These are phyloP conservation scores for Sinotaia quadrata DNA, from an alignment of 2,888 invertebrate species.

Conservation along the genomic window DNA sequence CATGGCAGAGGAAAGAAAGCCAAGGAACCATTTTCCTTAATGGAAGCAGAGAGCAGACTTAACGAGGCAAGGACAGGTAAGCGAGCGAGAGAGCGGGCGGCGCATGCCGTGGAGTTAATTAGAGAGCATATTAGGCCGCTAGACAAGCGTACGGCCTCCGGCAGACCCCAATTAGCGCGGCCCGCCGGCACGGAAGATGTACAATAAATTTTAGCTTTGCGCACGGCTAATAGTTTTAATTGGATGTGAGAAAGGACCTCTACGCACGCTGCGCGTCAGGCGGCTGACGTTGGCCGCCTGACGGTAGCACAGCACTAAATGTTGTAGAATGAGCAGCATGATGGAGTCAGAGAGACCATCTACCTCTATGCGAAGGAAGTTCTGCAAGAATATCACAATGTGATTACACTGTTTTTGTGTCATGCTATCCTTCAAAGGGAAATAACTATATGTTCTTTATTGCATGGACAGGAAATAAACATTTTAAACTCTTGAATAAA, in stretches of 20 bases:
- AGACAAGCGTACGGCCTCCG: background rate
- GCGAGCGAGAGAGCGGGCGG: background rate
- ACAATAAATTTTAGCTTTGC: background rate
- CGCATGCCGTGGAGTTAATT: conserved; percentile 17
- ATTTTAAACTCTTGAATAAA: too few relatives aligned
- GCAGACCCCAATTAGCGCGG: conserved; percentile 5
- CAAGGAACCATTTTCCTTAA: background rate
- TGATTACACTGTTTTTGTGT: too few relatives aligned
- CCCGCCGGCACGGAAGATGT: background rate
- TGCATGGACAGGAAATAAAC: too few relatives aligned
- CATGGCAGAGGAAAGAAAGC: background rate
- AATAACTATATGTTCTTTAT: too few relatives aligned
- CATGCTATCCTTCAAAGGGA: too few relatives aligned
- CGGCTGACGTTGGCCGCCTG: background rate
- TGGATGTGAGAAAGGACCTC: conserved; percentile 1
- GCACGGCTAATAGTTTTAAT: conserved; percentile 17
- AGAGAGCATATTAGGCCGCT: conserved; percentile 14
- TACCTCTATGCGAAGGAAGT: too few relatives aligned
- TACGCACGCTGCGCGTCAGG: background rate
- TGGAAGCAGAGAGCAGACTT: background rate
- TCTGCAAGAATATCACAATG: too few relatives aligned
- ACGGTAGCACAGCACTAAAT: too few relatives aligned
- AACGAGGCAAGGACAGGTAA: conserved; percentile 17
- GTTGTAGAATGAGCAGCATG: too few relatives aligned
- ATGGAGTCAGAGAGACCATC: too few relatives aligned